These are phyloP conservation scores for Drosophila histrio DNA, from an alignment of 2,888 invertebrate genomes.

Conservation along the genomic window DNA sequence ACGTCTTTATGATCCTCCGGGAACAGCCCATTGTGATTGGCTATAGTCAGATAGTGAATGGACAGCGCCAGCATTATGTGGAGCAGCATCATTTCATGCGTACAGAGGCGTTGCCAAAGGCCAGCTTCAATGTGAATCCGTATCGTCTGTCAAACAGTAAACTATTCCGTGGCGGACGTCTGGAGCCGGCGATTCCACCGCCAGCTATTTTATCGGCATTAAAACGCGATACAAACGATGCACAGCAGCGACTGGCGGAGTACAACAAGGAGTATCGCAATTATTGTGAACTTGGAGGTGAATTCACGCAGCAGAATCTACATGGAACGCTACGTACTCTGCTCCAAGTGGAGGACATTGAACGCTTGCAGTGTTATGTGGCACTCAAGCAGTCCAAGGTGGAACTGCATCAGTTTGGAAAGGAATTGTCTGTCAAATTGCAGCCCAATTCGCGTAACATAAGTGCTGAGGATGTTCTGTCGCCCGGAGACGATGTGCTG, in stretches of 20 bases:
- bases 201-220: conserved; percentile 42
- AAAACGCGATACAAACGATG: conserved; percentile 48
- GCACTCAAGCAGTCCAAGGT: conserved; percentile 62
- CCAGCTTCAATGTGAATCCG: conserved; percentile 67
- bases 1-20: conserved; percentile 74
- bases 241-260: conserved; percentile 37
- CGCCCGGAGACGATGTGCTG: conserved; percentile 68
- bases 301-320: conserved; percentile 61
- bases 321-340: conserved; percentile 55
- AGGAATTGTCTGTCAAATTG: conserved; percentile 61
- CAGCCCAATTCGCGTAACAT: conserved; percentile 19
- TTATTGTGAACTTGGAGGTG: conserved; percentile 48
- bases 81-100: conserved; percentile 83
- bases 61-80: conserved; percentile 52
- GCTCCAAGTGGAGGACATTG: conserved; percentile 81
- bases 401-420: conserved; percentile 64
- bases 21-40: conserved; percentile 81
- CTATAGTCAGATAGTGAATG: conserved; percentile 51
- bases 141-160: conserved; percentile 56
- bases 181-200: conserved; percentile 52
- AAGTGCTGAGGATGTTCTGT: conserved; percentile 52
- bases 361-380: conserved; percentile 62
- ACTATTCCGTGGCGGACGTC: conserved; percentile 33
- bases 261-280: conserved; percentile 61
- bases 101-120: conserved; percentile 69